Evolutionary conservation across 2,888 invertebrate genomes (phyloP), one percentile per base, ranked within the genome.

Genomic region (Sarcophaga variegata): DNA sequence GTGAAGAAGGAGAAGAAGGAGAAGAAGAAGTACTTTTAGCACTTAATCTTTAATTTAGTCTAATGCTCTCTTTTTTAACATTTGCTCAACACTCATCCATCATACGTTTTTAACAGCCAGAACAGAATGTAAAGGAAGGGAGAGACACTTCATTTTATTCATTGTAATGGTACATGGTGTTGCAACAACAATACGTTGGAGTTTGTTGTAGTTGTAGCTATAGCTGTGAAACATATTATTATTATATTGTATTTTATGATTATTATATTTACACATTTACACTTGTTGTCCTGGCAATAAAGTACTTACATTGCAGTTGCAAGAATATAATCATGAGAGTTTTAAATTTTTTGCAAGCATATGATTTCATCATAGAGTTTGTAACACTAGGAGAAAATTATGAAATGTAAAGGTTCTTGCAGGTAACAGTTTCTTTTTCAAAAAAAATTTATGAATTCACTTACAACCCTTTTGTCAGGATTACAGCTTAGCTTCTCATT

Each of bases 11-110:
- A 49, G 12, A 49, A 49, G 14, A 2, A 49, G 14, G 2, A 49
- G 14, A 49, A 2, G 12, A 2, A 12, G 14, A 37, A 37, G 37
- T 37, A 49, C 49, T 49, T 49, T 49, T 49, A 27, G 67, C 60
- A 84, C 80, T 81, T 85, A 72, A 72, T 81, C 81, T 77, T 76
- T 81, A 81, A 81, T 85, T 77, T 72, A 67, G 76, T 72, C 62
- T 85, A 85, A 85, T 85, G 84, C 81, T 72, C 72, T 72, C 72
- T 85, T 84, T 81, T 76, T 72, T 81, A 81, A 81, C 81, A 81
- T 85, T 85, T 85, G 45, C 72, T 67, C 20, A 85, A 76, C 80
- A 85, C 80, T 81, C 81, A 81, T 81, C 76, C 60, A 75, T 84
- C 76, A 77, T 17, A 8, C 17, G 59, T 76, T 83, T 54, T 54